Evolutionary conservation across 2,797 vertebrate species (phyloP).

Genomic region (Nannoperca obscura): DNA sequence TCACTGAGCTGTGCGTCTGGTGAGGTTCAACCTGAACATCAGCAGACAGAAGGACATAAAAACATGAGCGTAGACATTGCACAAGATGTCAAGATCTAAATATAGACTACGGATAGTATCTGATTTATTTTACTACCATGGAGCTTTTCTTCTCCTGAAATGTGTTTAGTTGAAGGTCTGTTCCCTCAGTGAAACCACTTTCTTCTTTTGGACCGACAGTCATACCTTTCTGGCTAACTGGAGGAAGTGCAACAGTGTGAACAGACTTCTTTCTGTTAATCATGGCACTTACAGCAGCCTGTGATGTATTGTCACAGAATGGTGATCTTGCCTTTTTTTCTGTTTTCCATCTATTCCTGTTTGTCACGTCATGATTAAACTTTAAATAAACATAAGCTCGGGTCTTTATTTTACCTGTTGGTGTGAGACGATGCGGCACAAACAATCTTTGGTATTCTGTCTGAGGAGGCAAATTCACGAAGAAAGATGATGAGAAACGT

Average conservation of each 20-base stretch:
- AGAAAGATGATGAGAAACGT: slow-evolving; percentile 11
- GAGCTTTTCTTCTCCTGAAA: slow-evolving; percentile 59
- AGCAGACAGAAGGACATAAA: not conserved
- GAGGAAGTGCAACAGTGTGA: slow-evolving; percentile 5
- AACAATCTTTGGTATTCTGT: slow-evolving; percentile 65
- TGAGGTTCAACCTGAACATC: slow-evolving; percentile 52
- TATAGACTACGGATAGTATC: not conserved
- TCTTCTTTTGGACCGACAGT: slow-evolving; percentile 56
- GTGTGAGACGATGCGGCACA: slow-evolving; percentile 28
- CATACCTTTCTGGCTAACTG: slow-evolving; percentile 43
- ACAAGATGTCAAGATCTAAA: not conserved
- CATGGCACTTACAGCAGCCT: too few species aligned
- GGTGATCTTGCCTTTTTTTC: not conserved
- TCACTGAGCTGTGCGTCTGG: slow-evolving; percentile 62
- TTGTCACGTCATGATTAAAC: not conserved
- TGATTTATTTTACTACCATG: slow-evolving; percentile 26
- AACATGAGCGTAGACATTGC: not conserved
- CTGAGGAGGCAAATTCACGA: slow-evolving; percentile 45
- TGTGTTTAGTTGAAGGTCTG: slow-evolving; percentile 59
- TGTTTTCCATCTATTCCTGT: not conserved
- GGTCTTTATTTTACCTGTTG: slow-evolving; percentile 61
- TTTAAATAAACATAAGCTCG: not conserved
- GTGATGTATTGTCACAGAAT: not conserved
- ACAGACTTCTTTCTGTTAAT: not conserved
- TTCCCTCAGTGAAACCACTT: slow-evolving; percentile 70